A percentile compares a stretch with the other conserved stretches of the same genome.
phyloP scores from a whole-genome alignment of 2,797 vertebrate genomes.

The Sebastes trivittatus region DNA sequence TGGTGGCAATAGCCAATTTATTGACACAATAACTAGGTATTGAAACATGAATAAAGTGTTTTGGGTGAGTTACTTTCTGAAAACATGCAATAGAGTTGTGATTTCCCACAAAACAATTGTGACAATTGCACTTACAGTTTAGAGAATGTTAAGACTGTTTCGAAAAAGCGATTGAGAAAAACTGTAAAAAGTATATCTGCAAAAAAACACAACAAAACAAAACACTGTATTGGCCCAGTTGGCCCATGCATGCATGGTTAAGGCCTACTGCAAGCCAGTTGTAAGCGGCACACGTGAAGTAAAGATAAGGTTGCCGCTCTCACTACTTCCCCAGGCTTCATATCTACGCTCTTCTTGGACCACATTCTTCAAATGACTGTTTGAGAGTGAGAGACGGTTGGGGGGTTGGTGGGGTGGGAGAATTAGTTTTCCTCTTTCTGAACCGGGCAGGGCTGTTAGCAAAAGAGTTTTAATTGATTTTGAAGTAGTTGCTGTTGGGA shows the following conservation, averaged over 20 bases:
- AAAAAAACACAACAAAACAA: neutral
- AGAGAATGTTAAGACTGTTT: too few relatives aligned
- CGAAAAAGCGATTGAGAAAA: too few relatives aligned
- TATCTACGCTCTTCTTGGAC: constrained; percentile 49
- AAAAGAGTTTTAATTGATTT: constrained; percentile 76
- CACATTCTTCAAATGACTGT: constrained; percentile 48
- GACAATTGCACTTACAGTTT: too few relatives aligned
- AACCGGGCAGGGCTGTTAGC: constrained; percentile 61
- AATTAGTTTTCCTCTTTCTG: constrained; percentile 51
- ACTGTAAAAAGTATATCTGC: neutral
- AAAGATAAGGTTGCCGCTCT: constrained; percentile 10
- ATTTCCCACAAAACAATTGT: too few relatives aligned
- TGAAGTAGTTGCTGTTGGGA: constrained; percentile 72
- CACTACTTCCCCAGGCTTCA: constrained; percentile 28
- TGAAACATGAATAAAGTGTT: too few relatives aligned
- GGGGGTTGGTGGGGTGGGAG: neutral
- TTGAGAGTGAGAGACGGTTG: neutral
- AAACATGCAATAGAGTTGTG: too few relatives aligned
- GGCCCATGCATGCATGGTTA: neutral
- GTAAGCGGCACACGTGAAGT: constrained; percentile 11
- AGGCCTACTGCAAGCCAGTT: neutral
- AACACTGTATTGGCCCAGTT: neutral
- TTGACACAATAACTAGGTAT: too few relatives aligned
- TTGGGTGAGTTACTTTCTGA: too few relatives aligned
- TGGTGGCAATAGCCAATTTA: too few relatives aligned